Base-by-base conservation (phyloP, 2,888 invertebrate genomes). In the Cremastinae sp. region DNA sequence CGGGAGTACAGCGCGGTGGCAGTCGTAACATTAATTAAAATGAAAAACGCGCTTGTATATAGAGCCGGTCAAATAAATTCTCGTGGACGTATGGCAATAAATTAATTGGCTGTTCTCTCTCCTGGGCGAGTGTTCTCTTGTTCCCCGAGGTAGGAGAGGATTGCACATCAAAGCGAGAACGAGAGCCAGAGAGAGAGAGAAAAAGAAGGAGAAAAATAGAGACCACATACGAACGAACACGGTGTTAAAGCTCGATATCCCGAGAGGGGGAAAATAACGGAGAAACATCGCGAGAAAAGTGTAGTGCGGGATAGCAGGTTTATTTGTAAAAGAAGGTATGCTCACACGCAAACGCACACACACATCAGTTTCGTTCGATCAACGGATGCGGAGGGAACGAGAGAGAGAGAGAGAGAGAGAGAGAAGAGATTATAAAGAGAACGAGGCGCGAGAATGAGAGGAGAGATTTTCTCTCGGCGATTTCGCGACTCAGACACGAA, bases 31-130 rank as follows among this genome's bases (percentile, higher is more conserved):
- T 70, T 71, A 74, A 69, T 78, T 71, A 78, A 77, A 78, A 78
- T 74, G 71, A 74, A 68, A 71, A 72, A 69, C 74, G 65, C 70
- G 79, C 75, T 71, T 75, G 79, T 74, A 5, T n/a, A n/a, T 28
- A 73, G 66, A 61, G 74, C 74, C 81, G 77, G 73, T 78, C 74
- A 80, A 78, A 81, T 81, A 81, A 81, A 81, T 81, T 81, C 71
- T 69, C 74, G 61, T 64, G 71, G 76, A 76, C 78, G 74, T 75
- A 79, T 74, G 75, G 79, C 79, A 78, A 82, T 78, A 79, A 81
- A 83, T 80, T 80, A 82, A 80, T 80, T 79, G 80, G 74, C 78
- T 77, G 71, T 61, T 64, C 49, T 58, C 64, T 39, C 28, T 28
- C 2, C 28, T 28, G 55, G 47, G 68, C 62, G 71, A 75, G 58